phyloP scores from a whole-genome alignment of 2,113 vertebrate species.

The Delphinapterus leucas region DNA sequence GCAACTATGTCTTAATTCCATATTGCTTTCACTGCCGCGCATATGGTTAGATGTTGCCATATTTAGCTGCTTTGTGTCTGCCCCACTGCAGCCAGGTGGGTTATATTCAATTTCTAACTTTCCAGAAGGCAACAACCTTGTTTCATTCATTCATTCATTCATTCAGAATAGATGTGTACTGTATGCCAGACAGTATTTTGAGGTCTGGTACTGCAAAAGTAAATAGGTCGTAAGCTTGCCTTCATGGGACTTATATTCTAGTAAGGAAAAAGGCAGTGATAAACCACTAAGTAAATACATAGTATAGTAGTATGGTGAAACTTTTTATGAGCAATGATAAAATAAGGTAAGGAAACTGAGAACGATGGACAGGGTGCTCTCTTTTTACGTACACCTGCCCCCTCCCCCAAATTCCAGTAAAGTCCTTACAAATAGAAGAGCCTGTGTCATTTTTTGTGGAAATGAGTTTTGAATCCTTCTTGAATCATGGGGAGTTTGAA shows the following conservation, averaged over 20 bases:
- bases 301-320: neutral
- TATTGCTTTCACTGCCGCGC: neutral
- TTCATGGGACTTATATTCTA: neutral
- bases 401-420: neutral
- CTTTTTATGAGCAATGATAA: neutral
- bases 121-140: neutral
- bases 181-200: neutral
- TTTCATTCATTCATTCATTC: neutral
- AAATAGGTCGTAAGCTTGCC: neutral
- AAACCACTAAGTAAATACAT: neutral
- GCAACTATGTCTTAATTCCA: neutral
- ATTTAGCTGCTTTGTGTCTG: neutral
- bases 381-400: neutral
- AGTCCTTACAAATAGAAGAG: neutral
- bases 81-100: neutral
- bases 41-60: neutral
- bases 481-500: neutral
- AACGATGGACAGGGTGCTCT: neutral
- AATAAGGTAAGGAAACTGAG: neutral
- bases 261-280: neutral
- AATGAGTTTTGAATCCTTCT: neutral
- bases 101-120: neutral
- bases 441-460: neutral
- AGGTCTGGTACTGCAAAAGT: neutral
- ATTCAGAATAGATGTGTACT: neutral